Conservation (phyloP, 2,113 vertebrate genomes). For the Callipepla californica region DNA sequence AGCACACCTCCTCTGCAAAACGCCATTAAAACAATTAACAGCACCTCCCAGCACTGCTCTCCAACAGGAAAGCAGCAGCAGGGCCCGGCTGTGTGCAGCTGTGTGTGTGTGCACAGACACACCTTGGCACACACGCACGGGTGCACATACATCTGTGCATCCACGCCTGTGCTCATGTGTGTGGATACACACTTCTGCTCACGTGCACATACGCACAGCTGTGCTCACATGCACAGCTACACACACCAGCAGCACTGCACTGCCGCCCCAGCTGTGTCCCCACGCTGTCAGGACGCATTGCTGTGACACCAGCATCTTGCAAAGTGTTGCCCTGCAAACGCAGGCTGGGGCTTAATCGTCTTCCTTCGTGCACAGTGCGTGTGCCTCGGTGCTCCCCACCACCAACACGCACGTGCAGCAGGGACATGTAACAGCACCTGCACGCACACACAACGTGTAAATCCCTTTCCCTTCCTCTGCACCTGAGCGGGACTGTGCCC, state of each 20-base stretch:
- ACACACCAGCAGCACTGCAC: neutral
- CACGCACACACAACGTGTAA: neutral
- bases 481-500: too few relatives aligned
- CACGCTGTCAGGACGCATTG: accelerated
- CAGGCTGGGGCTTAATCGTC: accelerated
- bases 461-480: too few relatives aligned
- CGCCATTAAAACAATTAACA: neutral
- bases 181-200: too few relatives aligned
- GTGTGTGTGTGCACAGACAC: too few relatives aligned
- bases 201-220: too few relatives aligned
- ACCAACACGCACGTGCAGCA: accelerated
- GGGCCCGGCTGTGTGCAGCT: too few relatives aligned
- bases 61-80: neutral
- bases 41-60: neutral
- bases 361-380: accelerated
- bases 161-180: too few relatives aligned
- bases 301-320: neutral
- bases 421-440: neutral
- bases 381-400: accelerated
- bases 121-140: too few relatives aligned
- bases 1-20: neutral
- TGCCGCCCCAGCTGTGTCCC: neutral
- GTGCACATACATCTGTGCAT: neutral
- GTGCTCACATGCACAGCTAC: neutral
- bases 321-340: neutral